Evolutionary conservation across 2,888 invertebrate genomes (phyloP).

Genomic region (Cloeon dipterum): DNA sequence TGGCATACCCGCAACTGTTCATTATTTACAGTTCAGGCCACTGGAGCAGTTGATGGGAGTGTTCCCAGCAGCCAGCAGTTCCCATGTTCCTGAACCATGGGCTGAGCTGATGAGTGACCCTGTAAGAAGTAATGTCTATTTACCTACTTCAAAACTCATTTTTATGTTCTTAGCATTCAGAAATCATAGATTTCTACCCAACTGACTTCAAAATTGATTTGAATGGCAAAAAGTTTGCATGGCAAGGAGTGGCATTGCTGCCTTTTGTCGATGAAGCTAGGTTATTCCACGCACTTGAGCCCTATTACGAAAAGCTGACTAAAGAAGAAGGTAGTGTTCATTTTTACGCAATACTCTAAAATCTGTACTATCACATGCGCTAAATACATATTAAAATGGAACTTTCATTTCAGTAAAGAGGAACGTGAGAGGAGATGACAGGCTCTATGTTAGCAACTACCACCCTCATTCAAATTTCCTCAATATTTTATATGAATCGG

Average conservation of each 20-base stretch:
- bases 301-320: slow-evolving; percentile 57
- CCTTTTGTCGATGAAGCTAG: slow-evolving; percentile 94
- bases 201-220: slow-evolving; percentile 74
- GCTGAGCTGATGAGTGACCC: slow-evolving; percentile 78
- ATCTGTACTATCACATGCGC: not conserved
- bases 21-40: slow-evolving; percentile 74
- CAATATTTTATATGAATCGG: slow-evolving; percentile 39
- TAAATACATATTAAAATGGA: no score
- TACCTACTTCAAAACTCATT: slow-evolving; percentile 1
- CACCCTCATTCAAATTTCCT: slow-evolving; percentile 49
- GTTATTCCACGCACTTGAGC: slow-evolving; percentile 58
- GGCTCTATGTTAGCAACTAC: slow-evolving; percentile 57
- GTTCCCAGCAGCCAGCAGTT: slow-evolving; percentile 90
- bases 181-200: slow-evolving; percentile 98
- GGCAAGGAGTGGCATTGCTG: slow-evolving; percentile 95
- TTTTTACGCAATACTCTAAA: slow-evolving; percentile 5
- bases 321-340: slow-evolving; percentile 59
- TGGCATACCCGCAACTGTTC: not conserved
- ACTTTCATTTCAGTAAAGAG: slow-evolving; percentile 35
- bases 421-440: slow-evolving; percentile 71
- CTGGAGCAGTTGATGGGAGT: slow-evolving; percentile 98
- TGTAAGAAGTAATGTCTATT: slow-evolving; percentile 21
- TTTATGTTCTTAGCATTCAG: slow-evolving; percentile 39
- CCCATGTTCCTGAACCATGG: slow-evolving; percentile 87
- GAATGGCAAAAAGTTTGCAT: slow-evolving; percentile 98